These are phyloP conservation scores for Papilio polytes DNA, from an alignment of 1,140 invertebrate genomes.

Conservation along the genomic window DNA sequence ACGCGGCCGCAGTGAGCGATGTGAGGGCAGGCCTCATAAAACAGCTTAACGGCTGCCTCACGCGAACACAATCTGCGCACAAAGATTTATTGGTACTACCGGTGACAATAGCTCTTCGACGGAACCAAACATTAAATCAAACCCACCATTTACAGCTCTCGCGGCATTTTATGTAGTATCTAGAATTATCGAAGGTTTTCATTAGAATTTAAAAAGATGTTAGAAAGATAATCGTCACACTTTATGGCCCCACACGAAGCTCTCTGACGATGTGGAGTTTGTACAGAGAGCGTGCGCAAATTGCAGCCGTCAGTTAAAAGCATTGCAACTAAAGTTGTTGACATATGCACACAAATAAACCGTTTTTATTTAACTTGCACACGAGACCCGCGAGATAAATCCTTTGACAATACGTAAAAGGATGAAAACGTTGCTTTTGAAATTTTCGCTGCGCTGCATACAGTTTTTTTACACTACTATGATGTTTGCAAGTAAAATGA, in stretches of 20 bases:
- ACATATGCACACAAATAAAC: conserved; percentile 10
- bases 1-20: background rate
- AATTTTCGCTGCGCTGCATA: background rate
- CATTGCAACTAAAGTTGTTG: conserved; percentile 16
- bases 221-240: background rate
- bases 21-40: conserved; percentile 18
- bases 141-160: background rate
- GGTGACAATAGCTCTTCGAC: conserved; percentile 16
- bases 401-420: background rate
- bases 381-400: conserved; percentile 8
- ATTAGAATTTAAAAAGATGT: background rate
- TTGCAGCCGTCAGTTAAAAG: conserved; percentile 33
- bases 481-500: background rate
- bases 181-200: background rate
- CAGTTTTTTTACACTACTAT: background rate
- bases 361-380: conserved; percentile 25
- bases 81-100: conserved; percentile 1
- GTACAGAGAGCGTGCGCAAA: conserved; percentile 29
- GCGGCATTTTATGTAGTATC: background rate
- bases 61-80: conserved; percentile 11
- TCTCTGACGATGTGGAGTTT: conserved; percentile 24
- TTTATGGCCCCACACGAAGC: conserved; percentile 21
- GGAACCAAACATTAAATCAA: conserved; percentile 14
- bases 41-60: conserved; percentile 28
- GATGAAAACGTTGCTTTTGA: background rate